phyloP scores from a whole-genome alignment of 2,113 vertebrate species.

The Empidonax alnorum region DNA sequence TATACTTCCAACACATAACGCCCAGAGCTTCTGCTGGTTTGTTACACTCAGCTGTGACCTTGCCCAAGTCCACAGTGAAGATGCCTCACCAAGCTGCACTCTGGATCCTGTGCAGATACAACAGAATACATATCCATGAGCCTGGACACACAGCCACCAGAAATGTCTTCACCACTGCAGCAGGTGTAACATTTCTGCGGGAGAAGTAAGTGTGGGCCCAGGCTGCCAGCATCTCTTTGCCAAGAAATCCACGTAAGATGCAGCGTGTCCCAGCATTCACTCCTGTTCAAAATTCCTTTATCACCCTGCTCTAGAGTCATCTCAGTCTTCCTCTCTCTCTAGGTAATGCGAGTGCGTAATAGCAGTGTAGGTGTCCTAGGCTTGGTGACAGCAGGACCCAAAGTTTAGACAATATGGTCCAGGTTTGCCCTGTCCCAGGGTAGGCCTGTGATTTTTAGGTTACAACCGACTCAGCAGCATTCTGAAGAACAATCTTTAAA shows the following conservation, averaged over 20 bases:
- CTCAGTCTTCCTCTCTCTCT: not conserved
- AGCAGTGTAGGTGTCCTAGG: not conserved
- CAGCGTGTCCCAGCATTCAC: not conserved
- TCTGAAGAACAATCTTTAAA: not conserved
- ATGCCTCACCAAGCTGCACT: not conserved
- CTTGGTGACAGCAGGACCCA: not conserved
- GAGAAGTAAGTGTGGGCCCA: not conserved
- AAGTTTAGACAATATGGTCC: not conserved
- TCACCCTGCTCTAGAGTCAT: not conserved
- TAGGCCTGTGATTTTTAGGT: not conserved
- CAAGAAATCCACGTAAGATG: not conserved
- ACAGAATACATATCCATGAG: rapidly evolving
- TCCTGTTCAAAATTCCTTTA: not conserved
- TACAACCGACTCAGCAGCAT: not conserved
- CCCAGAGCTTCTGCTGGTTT: not conserved
- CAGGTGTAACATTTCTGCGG: not conserved
- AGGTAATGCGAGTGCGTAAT: rapidly evolving
- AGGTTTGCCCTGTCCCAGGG: not conserved
- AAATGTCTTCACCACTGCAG: not conserved
- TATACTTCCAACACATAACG: rapidly evolving
- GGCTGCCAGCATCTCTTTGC: not conserved
- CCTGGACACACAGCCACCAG: not conserved
- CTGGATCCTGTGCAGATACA: not conserved
- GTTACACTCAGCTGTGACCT: not conserved
- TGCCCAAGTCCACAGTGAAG: not conserved